phyloP scores from a whole-genome alignment of 2,888 invertebrate genomes.

The Balanococcus diminutus region DNA sequence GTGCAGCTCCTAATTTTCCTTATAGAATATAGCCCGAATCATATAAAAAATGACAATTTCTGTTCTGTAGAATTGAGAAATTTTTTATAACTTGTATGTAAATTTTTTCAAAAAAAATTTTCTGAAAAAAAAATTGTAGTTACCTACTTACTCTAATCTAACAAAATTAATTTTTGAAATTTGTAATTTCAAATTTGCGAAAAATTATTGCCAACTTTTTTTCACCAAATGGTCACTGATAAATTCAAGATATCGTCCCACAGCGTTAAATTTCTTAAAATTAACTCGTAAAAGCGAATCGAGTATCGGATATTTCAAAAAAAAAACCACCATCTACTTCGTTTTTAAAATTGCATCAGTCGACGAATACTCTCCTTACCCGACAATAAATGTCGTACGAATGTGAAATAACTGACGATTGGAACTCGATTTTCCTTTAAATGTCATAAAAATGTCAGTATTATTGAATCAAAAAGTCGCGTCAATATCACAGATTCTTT shows the following conservation, averaged over 20 bases:
- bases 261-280: neutral
- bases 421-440: neutral
- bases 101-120: too few relatives aligned
- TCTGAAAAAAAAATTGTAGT: too few relatives aligned
- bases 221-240: neutral
- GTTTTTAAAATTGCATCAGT: neutral
- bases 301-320: neutral
- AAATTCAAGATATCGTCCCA: neutral
- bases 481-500: neutral
- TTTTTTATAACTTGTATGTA: too few relatives aligned
- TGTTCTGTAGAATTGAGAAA: too few relatives aligned
- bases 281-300: too few relatives aligned
- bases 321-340: neutral
- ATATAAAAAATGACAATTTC: too few relatives aligned
- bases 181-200: too few relatives aligned
- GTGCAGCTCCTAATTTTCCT: too few relatives aligned
- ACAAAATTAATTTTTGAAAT: too few relatives aligned
- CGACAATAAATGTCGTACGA: constrained; percentile 6
- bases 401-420: neutral
- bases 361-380: neutral
- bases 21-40: too few relatives aligned
- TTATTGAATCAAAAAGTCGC: constrained; percentile 31
- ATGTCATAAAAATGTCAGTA: constrained; percentile 18
- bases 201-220: too few relatives aligned
- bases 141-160: too few relatives aligned